A percentile compares a stretch with the other conserved stretches of the same genome.
Conservation (phyloP, 2,888 invertebrate genomes). For the Parochlus steinenii region DNA sequence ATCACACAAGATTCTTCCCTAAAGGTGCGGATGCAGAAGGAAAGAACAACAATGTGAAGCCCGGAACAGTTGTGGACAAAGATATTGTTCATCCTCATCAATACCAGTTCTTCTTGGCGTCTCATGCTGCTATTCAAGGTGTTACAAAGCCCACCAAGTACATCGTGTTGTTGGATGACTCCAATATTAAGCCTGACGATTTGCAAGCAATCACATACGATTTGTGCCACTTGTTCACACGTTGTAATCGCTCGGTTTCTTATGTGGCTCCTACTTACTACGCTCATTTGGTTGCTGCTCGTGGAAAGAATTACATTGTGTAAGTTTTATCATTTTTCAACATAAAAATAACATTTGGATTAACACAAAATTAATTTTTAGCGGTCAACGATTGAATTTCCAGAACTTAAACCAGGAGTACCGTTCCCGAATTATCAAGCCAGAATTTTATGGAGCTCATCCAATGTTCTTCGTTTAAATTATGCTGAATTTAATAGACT, state of each 20-base stretch:
- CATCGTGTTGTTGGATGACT: constrained; percentile 68
- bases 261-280: constrained; percentile 80
- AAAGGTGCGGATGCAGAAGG: constrained; percentile 33
- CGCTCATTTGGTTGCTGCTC: constrained; percentile 65
- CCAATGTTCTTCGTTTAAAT: no score
- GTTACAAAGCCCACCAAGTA: constrained; percentile 76
- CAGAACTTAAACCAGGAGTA: no score
- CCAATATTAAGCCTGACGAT: constrained; percentile 48
- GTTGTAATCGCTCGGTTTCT: constrained; percentile 69
- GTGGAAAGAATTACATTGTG: no score
- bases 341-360: no score
- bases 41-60: constrained; percentile 55
- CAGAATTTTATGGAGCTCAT: no score
- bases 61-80: constrained; percentile 77
- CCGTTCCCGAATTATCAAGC: no score
- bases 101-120: constrained; percentile 76
- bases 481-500: no score
- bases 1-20: constrained; percentile 65
- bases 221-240: constrained; percentile 69
- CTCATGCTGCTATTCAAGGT: constrained; percentile 57
- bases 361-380: no score
- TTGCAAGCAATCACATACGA: constrained; percentile 66
- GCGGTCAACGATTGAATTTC: no score
- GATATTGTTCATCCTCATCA: constrained; percentile 72
- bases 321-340: no score